phyloP scores from a whole-genome alignment of 2,113 vertebrate genomes.

The Ctenodactylus gundi region DNA sequence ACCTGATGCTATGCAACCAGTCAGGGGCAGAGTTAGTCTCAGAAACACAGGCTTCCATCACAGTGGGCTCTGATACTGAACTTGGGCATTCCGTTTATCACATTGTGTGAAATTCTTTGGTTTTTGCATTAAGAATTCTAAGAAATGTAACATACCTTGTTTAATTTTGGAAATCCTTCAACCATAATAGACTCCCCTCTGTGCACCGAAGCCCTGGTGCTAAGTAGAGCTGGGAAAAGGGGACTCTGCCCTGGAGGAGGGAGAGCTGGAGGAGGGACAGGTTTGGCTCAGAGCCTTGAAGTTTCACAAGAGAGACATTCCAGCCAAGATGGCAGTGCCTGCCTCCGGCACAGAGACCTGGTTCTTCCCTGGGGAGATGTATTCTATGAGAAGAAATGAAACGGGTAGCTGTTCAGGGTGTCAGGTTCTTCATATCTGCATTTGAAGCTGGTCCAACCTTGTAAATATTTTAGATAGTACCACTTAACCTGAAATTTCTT shows the following conservation, averaged over 20 bases:
- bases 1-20: rapidly evolving
- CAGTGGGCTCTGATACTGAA: not conserved
- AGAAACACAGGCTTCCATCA: not conserved
- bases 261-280: not conserved
- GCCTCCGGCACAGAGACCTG: not conserved
- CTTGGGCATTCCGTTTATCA: not conserved
- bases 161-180: not conserved
- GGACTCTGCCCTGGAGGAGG: not conserved
- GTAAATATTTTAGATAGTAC: slow-evolving; percentile 8
- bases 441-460: slow-evolving; percentile 6
- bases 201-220: not conserved
- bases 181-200: not conserved
- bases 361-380: not conserved
- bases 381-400: not conserved
- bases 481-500: not conserved
- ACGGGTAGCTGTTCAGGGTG: not conserved
- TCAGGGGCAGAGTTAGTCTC: not conserved
- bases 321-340: not conserved
- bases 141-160: not conserved
- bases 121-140: slow-evolving; percentile 31
- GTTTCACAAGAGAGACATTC: not conserved
- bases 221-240: not conserved
- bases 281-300: not conserved
- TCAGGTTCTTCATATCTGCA: not conserved
- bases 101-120: slow-evolving; percentile 3